A percentile compares a stretch with the other conserved stretches of the same genome.
phyloP scores from a whole-genome alignment of 2,888 invertebrate genomes.

The Ormia ochracea region DNA sequence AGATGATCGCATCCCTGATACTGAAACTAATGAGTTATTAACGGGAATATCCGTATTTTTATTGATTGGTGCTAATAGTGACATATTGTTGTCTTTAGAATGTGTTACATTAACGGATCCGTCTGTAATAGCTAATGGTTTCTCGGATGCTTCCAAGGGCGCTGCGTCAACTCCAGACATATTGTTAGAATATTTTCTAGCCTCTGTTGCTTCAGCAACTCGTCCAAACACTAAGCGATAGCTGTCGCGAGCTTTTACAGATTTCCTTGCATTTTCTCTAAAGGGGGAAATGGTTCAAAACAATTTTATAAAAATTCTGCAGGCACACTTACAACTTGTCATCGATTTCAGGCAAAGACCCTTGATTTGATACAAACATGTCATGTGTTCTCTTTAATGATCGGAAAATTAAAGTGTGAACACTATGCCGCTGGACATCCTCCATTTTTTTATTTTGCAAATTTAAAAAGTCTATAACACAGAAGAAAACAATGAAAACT shows the following conservation, averaged over 20 bases:
- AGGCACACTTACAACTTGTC: slow-evolving; percentile 82
- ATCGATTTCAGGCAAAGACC: slow-evolving; percentile 88
- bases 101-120: slow-evolving; percentile 55
- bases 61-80: slow-evolving; percentile 3
- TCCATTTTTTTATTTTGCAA: slow-evolving; percentile 76
- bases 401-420: slow-evolving; percentile 96
- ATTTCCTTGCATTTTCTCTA: slow-evolving; percentile 85
- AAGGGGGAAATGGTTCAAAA: not conserved
- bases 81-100: slow-evolving; percentile 32
- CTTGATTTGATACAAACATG: slow-evolving; percentile 95
- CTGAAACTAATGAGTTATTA: slow-evolving; percentile 62
- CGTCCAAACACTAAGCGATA: slow-evolving; percentile 90
- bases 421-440: slow-evolving; percentile 96
- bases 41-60: slow-evolving; percentile 29
- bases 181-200: slow-evolving; percentile 64
- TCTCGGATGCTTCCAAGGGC: slow-evolving; percentile 45
- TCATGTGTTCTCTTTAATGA: slow-evolving; percentile 98
- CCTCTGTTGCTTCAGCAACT: slow-evolving; percentile 78
- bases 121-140: slow-evolving; percentile 70
- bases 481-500: not conserved
- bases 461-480: not conserved
- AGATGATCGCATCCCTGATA: slow-evolving; percentile 53
- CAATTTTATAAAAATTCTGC: not conserved
- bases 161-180: not conserved
- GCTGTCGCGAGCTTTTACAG: slow-evolving; percentile 88